These are phyloP conservation scores for Calliphora vomitoria DNA, from an alignment of 2,888 invertebrate species.

Conservation along the genomic window DNA sequence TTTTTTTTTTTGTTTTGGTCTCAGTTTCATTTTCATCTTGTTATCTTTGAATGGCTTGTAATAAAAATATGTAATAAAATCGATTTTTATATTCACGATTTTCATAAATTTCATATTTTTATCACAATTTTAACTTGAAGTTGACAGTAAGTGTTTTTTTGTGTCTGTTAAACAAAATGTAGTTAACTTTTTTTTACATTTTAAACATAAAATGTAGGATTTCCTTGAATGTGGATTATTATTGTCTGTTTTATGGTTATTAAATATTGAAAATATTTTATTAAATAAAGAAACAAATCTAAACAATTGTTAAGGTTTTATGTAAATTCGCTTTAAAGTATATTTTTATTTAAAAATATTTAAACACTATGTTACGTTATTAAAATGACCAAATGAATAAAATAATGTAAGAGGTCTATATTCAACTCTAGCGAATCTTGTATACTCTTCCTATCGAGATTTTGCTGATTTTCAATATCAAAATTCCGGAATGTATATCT, in stretches of 20 bases:
- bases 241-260: background rate
- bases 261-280: background rate
- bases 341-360: too few relatives aligned
- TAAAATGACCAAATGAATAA: too few relatives aligned
- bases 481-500: too few relatives aligned
- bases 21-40: slow-evolving; percentile 38
- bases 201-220: slow-evolving; percentile 28
- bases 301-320: background rate
- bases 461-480: too few relatives aligned
- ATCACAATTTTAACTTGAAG: slow-evolving; percentile 61
- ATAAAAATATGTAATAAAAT: slow-evolving; percentile 76
- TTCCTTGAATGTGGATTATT: slow-evolving; percentile 42
- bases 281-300: background rate
- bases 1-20: background rate
- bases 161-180: background rate
- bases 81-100: slow-evolving; percentile 74
- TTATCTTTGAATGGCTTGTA: slow-evolving; percentile 72
- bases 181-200: slow-evolving; percentile 12
- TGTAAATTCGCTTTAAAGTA: background rate
- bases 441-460: too few relatives aligned
- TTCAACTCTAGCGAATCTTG: too few relatives aligned
- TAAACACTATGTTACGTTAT: too few relatives aligned
- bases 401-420: too few relatives aligned
- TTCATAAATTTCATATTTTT: slow-evolving; percentile 70
- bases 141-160: slow-evolving; percentile 61